Evolutionary conservation across 2,888 invertebrate genomes (phyloP).

Genomic region (Tipula helvola): DNA sequence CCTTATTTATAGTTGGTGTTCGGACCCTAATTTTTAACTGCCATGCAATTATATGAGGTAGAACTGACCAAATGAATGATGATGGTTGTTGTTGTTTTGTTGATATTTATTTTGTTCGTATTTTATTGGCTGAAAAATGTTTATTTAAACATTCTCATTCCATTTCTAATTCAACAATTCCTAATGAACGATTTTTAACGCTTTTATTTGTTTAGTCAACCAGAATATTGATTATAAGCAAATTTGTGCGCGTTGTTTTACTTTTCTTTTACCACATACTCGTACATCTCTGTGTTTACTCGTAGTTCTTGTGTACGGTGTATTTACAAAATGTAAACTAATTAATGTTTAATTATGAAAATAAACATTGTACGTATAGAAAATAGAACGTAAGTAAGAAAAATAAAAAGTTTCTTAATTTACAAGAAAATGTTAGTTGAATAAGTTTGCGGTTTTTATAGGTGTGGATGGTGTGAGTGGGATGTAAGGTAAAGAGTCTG

Average conservation of each 20-base stretch:
- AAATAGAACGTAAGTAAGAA: background rate
- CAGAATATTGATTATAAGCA: background rate
- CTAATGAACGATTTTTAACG: background rate
- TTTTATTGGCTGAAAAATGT: background rate
- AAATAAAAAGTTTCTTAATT: background rate
- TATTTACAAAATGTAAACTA: background rate
- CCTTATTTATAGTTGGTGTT: background rate
- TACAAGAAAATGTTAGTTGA: background rate
- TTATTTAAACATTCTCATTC: background rate
- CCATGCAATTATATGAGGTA: background rate
- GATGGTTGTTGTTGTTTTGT: background rate
- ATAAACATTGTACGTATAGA: background rate
- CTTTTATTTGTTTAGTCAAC: background rate
- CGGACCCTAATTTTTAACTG: background rate
- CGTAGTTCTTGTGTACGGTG: background rate
- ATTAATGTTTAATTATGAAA: background rate
- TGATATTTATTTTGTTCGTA: background rate
- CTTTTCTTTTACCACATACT: background rate
- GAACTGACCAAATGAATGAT: background rate
- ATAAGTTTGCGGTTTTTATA: background rate
- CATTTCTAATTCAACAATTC: background rate
- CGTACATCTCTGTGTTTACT: background rate
- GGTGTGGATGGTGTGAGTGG: background rate
- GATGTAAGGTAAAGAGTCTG: background rate
- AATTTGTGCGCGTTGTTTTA: background rate